Base-by-base conservation (phyloP, 2,797 vertebrate genomes). In the Mormyrops attenuatus region DNA sequence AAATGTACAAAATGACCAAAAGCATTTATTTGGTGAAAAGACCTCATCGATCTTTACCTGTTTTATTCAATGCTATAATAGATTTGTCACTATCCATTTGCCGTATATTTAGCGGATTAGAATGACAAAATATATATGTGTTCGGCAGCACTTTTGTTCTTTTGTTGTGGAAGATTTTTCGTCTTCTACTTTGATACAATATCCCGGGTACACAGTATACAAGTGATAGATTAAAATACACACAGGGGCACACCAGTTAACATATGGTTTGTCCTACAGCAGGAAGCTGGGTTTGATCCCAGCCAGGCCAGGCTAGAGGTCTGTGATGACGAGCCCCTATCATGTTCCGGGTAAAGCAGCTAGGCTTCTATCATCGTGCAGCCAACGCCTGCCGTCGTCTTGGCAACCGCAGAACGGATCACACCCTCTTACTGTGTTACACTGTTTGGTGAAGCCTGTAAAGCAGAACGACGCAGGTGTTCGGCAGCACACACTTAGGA, bases 1-100 rank as follows among this genome's bases (percentile, higher is more conserved):
- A 87, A 86, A 26, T 84, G 34, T 77, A 89, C 11, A 84, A 26
- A 89, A 84, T 89, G 53, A 47, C 80, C 41, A 85, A 63, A 9
- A 41, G 80, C n/a, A 84, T 44, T 47, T 13, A 57, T 22, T 44
- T 88, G 34, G 77, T 63, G 5, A 49, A 60, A 30, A 89, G 34
- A 34, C 53, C n/a, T 15, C 69, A 17, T n/a, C 9, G n/a, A 26
- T 30, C n/a, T 85, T 52, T 49, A 26, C 47, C 20, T 80, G 73
- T 17, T 47, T 80, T 80, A 80, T 80, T 80, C 20, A 80, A 80
- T 41, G 73, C 47, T 80, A 47, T 49, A 84, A 26, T 49, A 84
- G 30, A 73, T 26, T 17, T 86, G 50, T 53, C 15, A 15, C 13
- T 26, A 86, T 86, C 34, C 20, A 52, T 55, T 86, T 52, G 17